phyloP scores from a whole-genome alignment of 2,888 invertebrate species.

The Malthinus flaveolus region DNA sequence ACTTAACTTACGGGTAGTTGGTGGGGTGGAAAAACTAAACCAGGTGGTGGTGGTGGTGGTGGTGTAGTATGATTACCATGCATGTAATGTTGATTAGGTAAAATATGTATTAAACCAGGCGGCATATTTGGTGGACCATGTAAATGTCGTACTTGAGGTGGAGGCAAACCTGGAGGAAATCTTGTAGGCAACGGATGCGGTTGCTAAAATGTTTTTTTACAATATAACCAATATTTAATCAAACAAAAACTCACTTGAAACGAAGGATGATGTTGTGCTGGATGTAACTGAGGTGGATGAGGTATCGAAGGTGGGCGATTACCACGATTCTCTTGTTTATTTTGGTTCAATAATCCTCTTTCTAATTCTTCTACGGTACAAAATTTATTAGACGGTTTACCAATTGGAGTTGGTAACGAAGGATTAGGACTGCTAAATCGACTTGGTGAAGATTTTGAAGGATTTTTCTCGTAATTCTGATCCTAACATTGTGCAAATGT shows the following conservation, averaged over 20 bases:
- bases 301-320: conserved; percentile 27
- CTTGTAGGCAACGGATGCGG: conserved; percentile 25
- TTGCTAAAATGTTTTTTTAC: conserved; percentile 13
- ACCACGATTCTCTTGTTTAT: conserved; percentile 42
- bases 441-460: neutral
- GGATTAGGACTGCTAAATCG: neutral
- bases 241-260: conserved; percentile 8
- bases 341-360: conserved; percentile 59
- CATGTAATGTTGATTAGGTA: conserved; percentile 35
- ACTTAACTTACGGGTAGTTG: conserved; percentile 33
- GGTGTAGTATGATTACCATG: conserved; percentile 31
- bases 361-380: conserved; percentile 77
- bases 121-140: conserved; percentile 37
- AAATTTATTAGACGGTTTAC: conserved; percentile 60
- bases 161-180: conserved; percentile 46
- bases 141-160: conserved; percentile 42
- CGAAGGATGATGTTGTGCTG: conserved; percentile 8
- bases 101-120: conserved; percentile 42
- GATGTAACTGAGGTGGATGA: conserved; percentile 14
- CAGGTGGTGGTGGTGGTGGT: conserved; percentile 31
- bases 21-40: conserved; percentile 35
- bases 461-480: conserved; percentile 9
- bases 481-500: no score
- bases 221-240: neutral
- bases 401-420: neutral